A percentile compares a stretch with the other conserved stretches of the same genome.
Evolutionary conservation across 1,140 invertebrate species (phyloP).

Genomic region (Panonychus citri): DNA sequence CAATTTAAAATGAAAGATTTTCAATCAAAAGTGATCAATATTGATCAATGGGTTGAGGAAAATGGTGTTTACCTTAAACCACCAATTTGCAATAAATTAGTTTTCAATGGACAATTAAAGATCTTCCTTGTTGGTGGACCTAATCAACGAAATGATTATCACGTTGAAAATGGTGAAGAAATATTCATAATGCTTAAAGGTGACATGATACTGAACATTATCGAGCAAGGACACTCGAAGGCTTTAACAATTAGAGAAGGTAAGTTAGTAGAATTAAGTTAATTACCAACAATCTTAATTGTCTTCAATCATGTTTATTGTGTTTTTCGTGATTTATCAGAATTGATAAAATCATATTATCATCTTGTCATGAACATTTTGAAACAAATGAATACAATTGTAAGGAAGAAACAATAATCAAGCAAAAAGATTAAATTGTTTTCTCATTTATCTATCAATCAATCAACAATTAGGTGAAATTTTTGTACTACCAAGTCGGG

Average conservation of each 20-base stretch:
- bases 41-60: constrained; percentile 27
- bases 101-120: constrained; percentile 34
- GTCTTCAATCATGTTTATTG: too few relatives aligned
- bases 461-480: constrained; percentile 20
- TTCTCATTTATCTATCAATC: neutral
- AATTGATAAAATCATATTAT: too few relatives aligned
- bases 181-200: constrained; percentile 36
- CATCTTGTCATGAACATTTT: too few relatives aligned
- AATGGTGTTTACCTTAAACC: constrained; percentile 29
- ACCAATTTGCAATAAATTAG: constrained; percentile 35
- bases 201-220: constrained; percentile 33
- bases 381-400: too few relatives aligned
- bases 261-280: too few relatives aligned
- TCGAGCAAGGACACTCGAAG: constrained; percentile 26
- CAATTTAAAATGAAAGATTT: too few relatives aligned
- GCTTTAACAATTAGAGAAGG: constrained; percentile 31
- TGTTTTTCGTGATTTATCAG: too few relatives aligned
- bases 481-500: constrained; percentile 29
- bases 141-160: constrained; percentile 35
- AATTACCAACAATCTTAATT: too few relatives aligned
- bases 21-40: constrained; percentile 17
- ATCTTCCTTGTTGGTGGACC: constrained; percentile 37
- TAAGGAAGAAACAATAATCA: too few relatives aligned
- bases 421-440: too few relatives aligned
- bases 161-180: constrained; percentile 37